These are phyloP conservation scores for Cecropterus lyciades DNA, from an alignment of 1,140 invertebrate genomes.

Conservation along the genomic window DNA sequence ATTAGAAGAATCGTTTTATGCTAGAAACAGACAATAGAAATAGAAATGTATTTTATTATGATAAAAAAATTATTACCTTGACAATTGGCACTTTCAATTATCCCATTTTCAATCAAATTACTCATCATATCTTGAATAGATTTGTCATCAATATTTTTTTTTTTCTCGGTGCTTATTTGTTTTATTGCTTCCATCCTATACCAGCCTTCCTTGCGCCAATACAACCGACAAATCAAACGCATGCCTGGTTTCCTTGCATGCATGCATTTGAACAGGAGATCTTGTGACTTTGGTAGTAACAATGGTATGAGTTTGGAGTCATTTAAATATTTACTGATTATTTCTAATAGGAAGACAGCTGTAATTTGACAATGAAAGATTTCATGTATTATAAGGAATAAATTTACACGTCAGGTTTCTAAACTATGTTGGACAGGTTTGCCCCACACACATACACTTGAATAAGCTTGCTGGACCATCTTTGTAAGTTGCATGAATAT, in stretches of 20 bases:
- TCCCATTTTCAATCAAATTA: slow-evolving; percentile 42
- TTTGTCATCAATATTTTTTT: slow-evolving; percentile 37
- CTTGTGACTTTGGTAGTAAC: slow-evolving; percentile 45
- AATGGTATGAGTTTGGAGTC: slow-evolving; percentile 45
- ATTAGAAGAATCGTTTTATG: too few species aligned
- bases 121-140: slow-evolving; percentile 42
- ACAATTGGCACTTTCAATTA: slow-evolving; percentile 36
- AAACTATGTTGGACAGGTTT: too few species aligned
- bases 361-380: slow-evolving; percentile 43
- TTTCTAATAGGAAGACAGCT: slow-evolving; percentile 59
- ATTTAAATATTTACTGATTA: slow-evolving; percentile 57
- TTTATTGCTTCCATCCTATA: slow-evolving; percentile 46
- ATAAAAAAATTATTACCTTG: slow-evolving; percentile 39
- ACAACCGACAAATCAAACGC: slow-evolving; percentile 61
- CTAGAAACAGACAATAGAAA: too few species aligned
- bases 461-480: too few species aligned
- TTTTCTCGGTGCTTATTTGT: slow-evolving; percentile 40
- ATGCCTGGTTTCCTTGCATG: slow-evolving; percentile 49
- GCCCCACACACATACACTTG: too few species aligned
- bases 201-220: slow-evolving; percentile 61
- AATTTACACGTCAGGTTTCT: too few species aligned
- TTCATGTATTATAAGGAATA: too few species aligned
- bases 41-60: too few species aligned
- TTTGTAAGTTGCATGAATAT: too few species aligned
- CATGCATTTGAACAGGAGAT: slow-evolving; percentile 44